A percentile compares a stretch with the other conserved stretches of the same genome.
phyloP scores from a whole-genome alignment of 2,888 invertebrate species.

The Trypoxylon attenuatum region DNA sequence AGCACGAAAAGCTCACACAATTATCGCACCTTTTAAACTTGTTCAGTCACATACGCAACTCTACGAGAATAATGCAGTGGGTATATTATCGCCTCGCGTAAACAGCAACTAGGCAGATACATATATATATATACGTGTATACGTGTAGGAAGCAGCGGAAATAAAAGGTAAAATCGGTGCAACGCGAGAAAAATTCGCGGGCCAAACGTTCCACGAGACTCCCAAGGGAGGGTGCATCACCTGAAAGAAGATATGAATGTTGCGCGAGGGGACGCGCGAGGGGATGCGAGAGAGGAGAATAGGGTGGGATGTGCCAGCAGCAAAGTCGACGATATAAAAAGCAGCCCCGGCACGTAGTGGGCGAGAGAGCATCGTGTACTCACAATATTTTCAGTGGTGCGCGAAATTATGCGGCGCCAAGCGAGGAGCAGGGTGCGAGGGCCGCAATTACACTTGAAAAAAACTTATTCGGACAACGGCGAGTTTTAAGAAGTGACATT shows the following conservation, averaged over 20 bases:
- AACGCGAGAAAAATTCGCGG: conserved; percentile 17
- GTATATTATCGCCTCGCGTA: background rate
- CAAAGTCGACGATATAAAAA: conserved; percentile 44
- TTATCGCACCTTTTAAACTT: background rate
- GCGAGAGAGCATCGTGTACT: conserved; percentile 33
- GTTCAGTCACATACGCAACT: too few relatives aligned
- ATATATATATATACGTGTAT: too few relatives aligned
- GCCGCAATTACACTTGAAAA: conserved; percentile 2
- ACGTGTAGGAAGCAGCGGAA: too few relatives aligned
- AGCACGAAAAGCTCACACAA: too few relatives aligned
- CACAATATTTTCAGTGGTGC: conserved; percentile 38
- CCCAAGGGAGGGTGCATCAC: conserved; percentile 17
- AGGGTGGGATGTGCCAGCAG: background rate
- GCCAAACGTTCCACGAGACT: conserved; percentile 20
- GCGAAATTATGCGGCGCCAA: conserved; percentile 39
- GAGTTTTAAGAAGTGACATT: conserved; percentile 59
- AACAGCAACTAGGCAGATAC: too few relatives aligned
- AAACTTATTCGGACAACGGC: conserved; percentile 35
- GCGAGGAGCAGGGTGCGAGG: too few relatives aligned
- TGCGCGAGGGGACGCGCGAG: conserved; percentile 1
- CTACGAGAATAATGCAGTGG: too few relatives aligned
- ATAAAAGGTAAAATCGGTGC: conserved; percentile 20
- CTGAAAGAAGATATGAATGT: conserved; percentile 36
- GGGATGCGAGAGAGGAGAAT: background rate
- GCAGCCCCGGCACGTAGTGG: conserved; percentile 16